Evolutionary conservation across 2,113 vertebrate genomes (phyloP), one percentile per base, ranked within the genome.

Genomic region (Propithecus coquereli): DNA sequence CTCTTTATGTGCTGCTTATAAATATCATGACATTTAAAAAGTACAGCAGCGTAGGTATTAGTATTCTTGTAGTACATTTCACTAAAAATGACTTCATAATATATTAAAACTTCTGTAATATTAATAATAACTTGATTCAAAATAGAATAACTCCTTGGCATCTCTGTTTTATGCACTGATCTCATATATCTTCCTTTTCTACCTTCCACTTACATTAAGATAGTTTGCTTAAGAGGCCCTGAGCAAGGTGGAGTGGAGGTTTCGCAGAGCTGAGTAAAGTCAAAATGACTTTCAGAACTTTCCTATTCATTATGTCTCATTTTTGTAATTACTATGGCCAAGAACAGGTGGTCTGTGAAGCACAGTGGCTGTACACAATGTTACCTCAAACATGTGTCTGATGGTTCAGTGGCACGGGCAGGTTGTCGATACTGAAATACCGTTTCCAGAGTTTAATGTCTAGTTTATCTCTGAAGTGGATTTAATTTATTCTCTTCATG

Each of bases 201-300:
- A 30, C 47, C 57, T 86, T 92, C 27, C 20, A 74, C 23, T 82
- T 66, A 50, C 5, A 50, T 47, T 63, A 66, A 71, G 61, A 37
- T 16, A 10, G 59, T 43, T 80, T 91, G 57, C 50, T 63, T 65
- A 89, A 73, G 84, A 81, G 66, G 0, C 50, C 9, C 63, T n/a
- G 16, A 34, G 52, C 25, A 66, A 45, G 63, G 34, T 61, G n/a
- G 13, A 70, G 27, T 81, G 43, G 50, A 86, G 30, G 54, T 81
- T 71, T 43, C 52, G 20, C 22, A 2, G 16, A n/a, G 25, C 73
- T 3, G 16, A 94, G 43, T 74, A 25, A 92, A 76, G 73, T 61
- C 50, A 47, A 84, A 92, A 94, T 81, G 94, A 76, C 30, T 85
- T 91, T 79, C n/a, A 63, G 37, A 76, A 87, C 5, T 87, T 93